phyloP scores from a whole-genome alignment of 2,888 invertebrate genomes.

The Diplolepis rosae region DNA sequence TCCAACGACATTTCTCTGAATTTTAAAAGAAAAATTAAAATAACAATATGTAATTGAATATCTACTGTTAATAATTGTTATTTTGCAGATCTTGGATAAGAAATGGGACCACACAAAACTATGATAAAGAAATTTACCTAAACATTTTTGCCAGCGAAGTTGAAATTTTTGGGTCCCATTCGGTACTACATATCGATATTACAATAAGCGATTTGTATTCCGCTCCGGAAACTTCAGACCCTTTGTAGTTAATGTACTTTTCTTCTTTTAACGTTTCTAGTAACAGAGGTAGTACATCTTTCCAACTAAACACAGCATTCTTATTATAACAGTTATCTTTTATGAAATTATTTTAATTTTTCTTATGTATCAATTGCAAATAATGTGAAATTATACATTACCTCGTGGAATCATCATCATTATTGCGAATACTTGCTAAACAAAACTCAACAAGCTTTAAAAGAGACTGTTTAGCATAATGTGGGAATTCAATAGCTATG shows the following conservation, averaged over 20 bases:
- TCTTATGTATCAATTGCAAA: neutral
- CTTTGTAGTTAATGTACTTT: slow-evolving; percentile 76
- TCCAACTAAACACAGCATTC: slow-evolving; percentile 76
- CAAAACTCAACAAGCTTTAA: slow-evolving; percentile 77
- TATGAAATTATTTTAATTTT: neutral
- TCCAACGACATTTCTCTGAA: slow-evolving; percentile 78
- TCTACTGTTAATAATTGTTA: too few species aligned
- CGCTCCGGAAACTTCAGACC: slow-evolving; percentile 76
- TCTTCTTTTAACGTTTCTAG: slow-evolving; percentile 76
- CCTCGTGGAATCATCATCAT: slow-evolving; percentile 75
- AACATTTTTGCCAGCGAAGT: slow-evolving; percentile 82
- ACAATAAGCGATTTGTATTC: slow-evolving; percentile 80
- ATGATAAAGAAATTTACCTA: slow-evolving; percentile 73
- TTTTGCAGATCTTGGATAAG: neutral
- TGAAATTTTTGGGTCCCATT: slow-evolving; percentile 78
- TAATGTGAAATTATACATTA: slow-evolving; percentile 46
- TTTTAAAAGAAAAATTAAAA: slow-evolving; percentile 37
- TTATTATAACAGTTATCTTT: neutral
- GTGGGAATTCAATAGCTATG: slow-evolving; percentile 75
- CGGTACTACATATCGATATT: slow-evolving; percentile 77
- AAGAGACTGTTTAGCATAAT: slow-evolving; percentile 75
- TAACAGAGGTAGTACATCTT: slow-evolving; percentile 80
- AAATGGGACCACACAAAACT: slow-evolving; percentile 28
- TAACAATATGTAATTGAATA: neutral
- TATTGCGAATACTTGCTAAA: slow-evolving; percentile 75